Percentiles rank a stretch among this genome's conserved stretches.
These are phyloP conservation scores for Agrilus planipennis DNA, from an alignment of 1,140 invertebrate species.

Conservation along the genomic window DNA sequence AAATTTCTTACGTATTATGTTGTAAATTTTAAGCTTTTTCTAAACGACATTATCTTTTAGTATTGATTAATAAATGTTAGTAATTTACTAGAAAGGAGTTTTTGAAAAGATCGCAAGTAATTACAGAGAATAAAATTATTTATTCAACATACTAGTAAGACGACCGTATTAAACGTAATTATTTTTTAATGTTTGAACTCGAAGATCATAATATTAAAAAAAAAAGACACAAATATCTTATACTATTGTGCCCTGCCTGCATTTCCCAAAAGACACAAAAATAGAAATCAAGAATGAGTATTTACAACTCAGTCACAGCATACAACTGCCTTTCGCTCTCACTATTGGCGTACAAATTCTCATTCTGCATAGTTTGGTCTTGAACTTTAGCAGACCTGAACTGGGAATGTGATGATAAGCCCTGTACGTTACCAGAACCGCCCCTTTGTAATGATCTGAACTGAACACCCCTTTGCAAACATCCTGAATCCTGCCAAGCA, in stretches of 20 bases:
- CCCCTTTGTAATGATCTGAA: constrained; percentile 30
- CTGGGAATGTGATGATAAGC: constrained; percentile 26
- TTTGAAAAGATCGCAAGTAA: too few species aligned
- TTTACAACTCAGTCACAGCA: constrained; percentile 33
- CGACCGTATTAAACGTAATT: too few species aligned
- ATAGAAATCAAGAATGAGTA: constrained; percentile 16
- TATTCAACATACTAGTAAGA: too few species aligned
- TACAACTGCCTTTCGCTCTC: constrained; percentile 32
- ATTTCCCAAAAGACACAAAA: constrained; percentile 32
- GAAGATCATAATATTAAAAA: too few species aligned
- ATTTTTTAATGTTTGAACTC: too few species aligned
- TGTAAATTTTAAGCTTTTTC: too few species aligned
- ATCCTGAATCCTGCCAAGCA: constrained; percentile 32
- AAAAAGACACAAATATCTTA: too few species aligned
- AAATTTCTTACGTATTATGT: too few species aligned
- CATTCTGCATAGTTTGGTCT: constrained; percentile 28
- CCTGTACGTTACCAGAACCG: constrained; percentile 11
- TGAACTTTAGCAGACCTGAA: constrained; percentile 31
- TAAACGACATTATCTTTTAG: too few species aligned
- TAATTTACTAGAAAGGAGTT: too few species aligned
- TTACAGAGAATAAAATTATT: too few species aligned
- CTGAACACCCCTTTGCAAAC: constrained; percentile 25
- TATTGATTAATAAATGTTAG: too few species aligned
- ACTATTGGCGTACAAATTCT: constrained; percentile 27
- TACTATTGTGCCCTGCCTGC: constrained; percentile 29